phyloP scores from a whole-genome alignment of 2,888 invertebrate genomes.

The Melieria picta region DNA sequence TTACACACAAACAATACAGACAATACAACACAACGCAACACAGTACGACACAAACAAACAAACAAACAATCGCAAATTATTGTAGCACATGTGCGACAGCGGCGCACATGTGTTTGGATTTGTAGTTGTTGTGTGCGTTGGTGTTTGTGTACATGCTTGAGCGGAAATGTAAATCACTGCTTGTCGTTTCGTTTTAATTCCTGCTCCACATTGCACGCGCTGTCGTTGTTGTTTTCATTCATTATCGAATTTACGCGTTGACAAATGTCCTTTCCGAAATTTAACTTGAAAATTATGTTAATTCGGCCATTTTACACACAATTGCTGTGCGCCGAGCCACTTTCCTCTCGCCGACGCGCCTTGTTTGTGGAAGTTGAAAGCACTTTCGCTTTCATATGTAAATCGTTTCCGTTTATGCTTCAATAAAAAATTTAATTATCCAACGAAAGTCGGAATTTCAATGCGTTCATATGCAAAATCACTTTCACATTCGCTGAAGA shows the following conservation, averaged over 20 bases:
- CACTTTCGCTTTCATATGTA: background rate
- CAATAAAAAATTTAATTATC: background rate
- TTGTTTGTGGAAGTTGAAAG: background rate
- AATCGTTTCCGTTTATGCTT: too few relatives aligned
- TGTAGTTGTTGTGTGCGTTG: background rate
- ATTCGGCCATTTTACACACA: constrained; percentile 1
- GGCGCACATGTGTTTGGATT: background rate
- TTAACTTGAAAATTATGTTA: constrained; percentile 29
- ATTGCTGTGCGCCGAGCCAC: too few relatives aligned
- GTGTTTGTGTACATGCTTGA: background rate
- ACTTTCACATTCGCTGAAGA: too few relatives aligned
- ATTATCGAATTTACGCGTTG: constrained; percentile 35
- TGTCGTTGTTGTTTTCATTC: constrained; percentile 24
- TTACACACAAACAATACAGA: constrained; percentile 12
- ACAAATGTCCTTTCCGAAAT: constrained; percentile 35
- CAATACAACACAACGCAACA: background rate
- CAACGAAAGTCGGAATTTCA: too few relatives aligned
- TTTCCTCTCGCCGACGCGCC: too few relatives aligned
- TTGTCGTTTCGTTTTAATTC: constrained; percentile 24
- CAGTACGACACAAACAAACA: background rate
- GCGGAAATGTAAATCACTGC: constrained; percentile 4
- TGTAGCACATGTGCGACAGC: background rate
- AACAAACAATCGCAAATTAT: background rate
- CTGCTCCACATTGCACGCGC: constrained; percentile 28
- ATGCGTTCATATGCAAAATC: too few relatives aligned